Evolutionary conservation across 1,140 invertebrate species (phyloP), one percentile per base, ranked within the genome.

Genomic region (Patella vulgata): DNA sequence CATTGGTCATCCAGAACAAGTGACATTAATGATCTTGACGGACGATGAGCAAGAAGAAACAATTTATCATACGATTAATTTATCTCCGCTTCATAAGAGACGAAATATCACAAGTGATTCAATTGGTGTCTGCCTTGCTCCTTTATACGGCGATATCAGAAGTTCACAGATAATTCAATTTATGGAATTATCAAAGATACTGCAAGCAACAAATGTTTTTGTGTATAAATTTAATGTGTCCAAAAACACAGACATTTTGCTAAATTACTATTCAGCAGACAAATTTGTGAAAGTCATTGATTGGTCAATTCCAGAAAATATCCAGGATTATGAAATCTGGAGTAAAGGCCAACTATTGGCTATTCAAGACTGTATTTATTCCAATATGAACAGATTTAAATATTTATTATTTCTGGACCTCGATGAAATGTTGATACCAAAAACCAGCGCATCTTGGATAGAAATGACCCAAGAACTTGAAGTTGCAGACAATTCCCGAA

Each of bases 101-200:
- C 43, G 27, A 31, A 30, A 47, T 56, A 65, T 12, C 36, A 42
- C 31, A 46, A 44, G 40, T 21, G 25, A 19, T 43, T 31, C 2
- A 48, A 56, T 97, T 30, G 94, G 90, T 3, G 61, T 83, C 4
- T 84, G 83, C 64, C 66, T 83, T 27, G 78, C 83, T n/a, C 81
- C 82, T 9, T 54, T 84, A 31, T 81, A 79, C 68, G 81, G 81
- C 17, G 46, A 78, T 36, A 71, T 79, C n/a, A 63, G 56, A 19
- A 44, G 77, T 33, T 68, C 68, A 17, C 64, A 63, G 25, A 33
- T 84, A 3, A 66, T 84, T 33, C 75, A 83, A 44, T 84, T 82
- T 66, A 66, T 84, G 40, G 82, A 84, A 68, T 46, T 83, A 25
- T 71, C 61, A 44, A 70, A 71, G 52, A 59, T 82, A 44, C 65